These are phyloP conservation scores for Onthophagus taurus DNA, from an alignment of 1,140 invertebrate species.

Conservation along the genomic window DNA sequence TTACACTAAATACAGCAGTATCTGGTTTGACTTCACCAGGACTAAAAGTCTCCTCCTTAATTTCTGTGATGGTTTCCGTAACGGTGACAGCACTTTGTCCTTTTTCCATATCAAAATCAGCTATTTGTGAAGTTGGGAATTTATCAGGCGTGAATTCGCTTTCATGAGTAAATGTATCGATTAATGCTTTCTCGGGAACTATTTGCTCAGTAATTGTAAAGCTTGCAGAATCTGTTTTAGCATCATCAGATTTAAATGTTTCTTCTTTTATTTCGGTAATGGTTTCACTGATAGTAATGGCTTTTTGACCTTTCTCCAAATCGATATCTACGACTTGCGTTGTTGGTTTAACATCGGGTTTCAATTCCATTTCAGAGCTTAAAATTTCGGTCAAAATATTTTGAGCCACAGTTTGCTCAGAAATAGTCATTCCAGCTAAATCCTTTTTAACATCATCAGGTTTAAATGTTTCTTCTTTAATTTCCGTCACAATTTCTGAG, in stretches of 20 bases:
- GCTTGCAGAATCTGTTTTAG: constrained; percentile 42
- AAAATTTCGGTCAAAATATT: constrained; percentile 48
- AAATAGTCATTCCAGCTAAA: constrained; percentile 40
- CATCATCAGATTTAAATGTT: constrained; percentile 37
- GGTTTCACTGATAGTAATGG: constrained; percentile 50
- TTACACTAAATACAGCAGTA: neutral
- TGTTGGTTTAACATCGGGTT: constrained; percentile 37
- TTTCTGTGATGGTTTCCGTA: constrained; percentile 7
- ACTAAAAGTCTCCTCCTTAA: constrained; percentile 12
- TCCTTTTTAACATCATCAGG: constrained; percentile 2
- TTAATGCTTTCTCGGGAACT: constrained; percentile 43
- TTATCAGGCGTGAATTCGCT: constrained; percentile 36
- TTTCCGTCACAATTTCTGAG: constrained; percentile 47
- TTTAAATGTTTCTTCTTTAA: constrained; percentile 50
- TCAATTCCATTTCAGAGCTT: constrained; percentile 45
- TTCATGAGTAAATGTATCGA: constrained; percentile 49
- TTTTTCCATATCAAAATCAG: constrained; percentile 42
- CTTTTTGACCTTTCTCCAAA: constrained; percentile 46
- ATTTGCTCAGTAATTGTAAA: constrained; percentile 44
- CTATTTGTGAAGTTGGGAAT: constrained; percentile 40
- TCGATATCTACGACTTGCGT: constrained; percentile 45
- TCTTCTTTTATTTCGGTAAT: constrained; percentile 49
- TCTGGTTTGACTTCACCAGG: constrained; percentile 7
- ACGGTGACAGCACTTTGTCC: too few species aligned
- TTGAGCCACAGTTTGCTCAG: constrained; percentile 45